Percentiles rank a stretch among this genome's conserved stretches.
These are phyloP conservation scores for Darwinula stevensoni DNA, from an alignment of 2,888 invertebrate species.

Conservation along the genomic window DNA sequence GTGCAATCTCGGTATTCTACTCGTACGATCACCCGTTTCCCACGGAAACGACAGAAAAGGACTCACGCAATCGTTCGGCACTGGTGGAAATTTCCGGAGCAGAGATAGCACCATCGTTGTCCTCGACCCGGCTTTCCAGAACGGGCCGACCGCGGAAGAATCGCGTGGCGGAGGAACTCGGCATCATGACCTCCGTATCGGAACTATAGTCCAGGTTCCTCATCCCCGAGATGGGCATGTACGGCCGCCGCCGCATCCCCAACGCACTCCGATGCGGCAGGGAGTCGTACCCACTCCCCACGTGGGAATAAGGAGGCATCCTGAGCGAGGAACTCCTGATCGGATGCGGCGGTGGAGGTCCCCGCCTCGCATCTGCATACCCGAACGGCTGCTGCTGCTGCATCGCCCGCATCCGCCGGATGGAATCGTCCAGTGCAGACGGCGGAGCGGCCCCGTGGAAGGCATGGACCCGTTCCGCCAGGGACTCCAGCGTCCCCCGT, in stretches of 20 bases:
- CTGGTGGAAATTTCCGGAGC: slow-evolving; percentile 39
- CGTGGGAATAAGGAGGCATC: not conserved
- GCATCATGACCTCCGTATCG: slow-evolving; percentile 45
- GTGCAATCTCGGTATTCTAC: too few relatives aligned
- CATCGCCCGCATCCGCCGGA: not conserved
- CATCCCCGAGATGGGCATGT: too few relatives aligned
- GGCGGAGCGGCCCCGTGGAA: slow-evolving; percentile 35
- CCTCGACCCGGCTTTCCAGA: slow-evolving; percentile 19
- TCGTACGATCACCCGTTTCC: too few relatives aligned
- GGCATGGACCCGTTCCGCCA: slow-evolving; percentile 73
- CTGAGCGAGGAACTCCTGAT: not conserved
- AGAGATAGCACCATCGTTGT: slow-evolving; percentile 44
- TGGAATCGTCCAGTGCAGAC: not conserved
- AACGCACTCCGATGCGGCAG: too few relatives aligned
- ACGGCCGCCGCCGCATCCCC: not conserved
- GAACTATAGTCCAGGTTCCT: slow-evolving; percentile 61
- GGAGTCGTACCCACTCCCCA: not conserved
- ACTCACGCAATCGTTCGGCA: too few relatives aligned
- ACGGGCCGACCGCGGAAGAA: slow-evolving; percentile 4
- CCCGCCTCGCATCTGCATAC: not conserved
- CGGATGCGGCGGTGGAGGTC: not conserved
- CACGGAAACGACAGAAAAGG: too few relatives aligned
- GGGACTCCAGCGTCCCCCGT: slow-evolving; percentile 38
- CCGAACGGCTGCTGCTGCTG: not conserved
- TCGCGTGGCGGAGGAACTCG: slow-evolving; percentile 20